Percentiles rank a stretch among this genome's conserved stretches.
phyloP scores from a whole-genome alignment of 1,140 invertebrate species.

The Zaprionus gabonicus region DNA sequence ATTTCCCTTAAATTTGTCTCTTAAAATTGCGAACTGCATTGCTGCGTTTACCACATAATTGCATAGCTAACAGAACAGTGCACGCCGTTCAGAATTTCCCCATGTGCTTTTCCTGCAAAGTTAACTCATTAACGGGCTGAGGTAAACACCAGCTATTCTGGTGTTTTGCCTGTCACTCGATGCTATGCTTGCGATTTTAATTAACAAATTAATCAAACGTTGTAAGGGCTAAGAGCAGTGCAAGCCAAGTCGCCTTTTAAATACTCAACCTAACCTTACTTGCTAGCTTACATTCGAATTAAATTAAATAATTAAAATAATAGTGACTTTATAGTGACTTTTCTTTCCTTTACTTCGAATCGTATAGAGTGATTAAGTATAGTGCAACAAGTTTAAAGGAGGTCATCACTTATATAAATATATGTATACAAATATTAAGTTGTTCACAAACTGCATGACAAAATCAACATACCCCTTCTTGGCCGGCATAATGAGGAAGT shows the following conservation, averaged over 20 bases:
- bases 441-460: neutral
- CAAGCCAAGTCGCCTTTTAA: neutral
- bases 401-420: too few relatives aligned
- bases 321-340: too few relatives aligned
- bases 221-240: neutral
- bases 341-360: too few relatives aligned
- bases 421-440: too few relatives aligned
- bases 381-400: too few relatives aligned
- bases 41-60: conserved; percentile 6
- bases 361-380: too few relatives aligned
- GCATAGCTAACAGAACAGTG: neutral
- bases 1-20: too few relatives aligned
- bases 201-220: conserved; percentile 77
- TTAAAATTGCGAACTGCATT: neutral
- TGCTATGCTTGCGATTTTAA: conserved; percentile 60
- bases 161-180: conserved; percentile 22
- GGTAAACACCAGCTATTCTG: conserved; percentile 15
- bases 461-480: neutral
- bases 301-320: too few relatives aligned
- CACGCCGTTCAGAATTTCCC: neutral
- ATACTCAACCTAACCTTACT: neutral
- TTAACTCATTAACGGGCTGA: conserved; percentile 58
- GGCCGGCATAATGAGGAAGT: neutral
- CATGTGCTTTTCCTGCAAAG: neutral
- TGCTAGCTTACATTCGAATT: too few relatives aligned